Evolutionary conservation across 2,888 invertebrate genomes (phyloP), one percentile per base, ranked within the genome.

Genomic region (Drosophila infuscata): DNA sequence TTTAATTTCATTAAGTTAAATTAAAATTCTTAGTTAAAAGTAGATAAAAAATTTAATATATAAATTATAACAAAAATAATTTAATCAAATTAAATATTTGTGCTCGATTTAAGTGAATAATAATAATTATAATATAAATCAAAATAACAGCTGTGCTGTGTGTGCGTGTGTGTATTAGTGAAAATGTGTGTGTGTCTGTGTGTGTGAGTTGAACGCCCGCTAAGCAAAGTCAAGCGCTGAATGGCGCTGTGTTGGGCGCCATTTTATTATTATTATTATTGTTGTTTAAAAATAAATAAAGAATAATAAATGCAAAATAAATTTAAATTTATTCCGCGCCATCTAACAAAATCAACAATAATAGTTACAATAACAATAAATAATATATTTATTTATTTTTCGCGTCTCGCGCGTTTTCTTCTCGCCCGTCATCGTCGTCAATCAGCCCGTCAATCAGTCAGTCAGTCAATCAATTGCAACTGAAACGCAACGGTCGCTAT

Each of bases 251-350:
- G 70, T 66, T 65, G 81, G 62, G 66, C 59, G 62, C 64, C 20
- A 25, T 25, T 25, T 7, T 15, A 20, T 32, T 1, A 41, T 17
- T 38, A 15, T 32, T 48, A 59, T 51, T 74, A 58, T 61, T 67
- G 63, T 62, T 75, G 77, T 57, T 68, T 72, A 74, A 83, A 74
- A 82, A 12, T 0, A 32, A 32, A 32, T 51, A 3, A 35, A 25
- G 5, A 36, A 36, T 25, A 65, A 46, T 46, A 46, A 46, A 46
- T 46, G 58, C 38, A 43, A 76, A 83, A 82, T 81, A 77, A 82
- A 87, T 84, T 79, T 68, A 73, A 79, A 87, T 87, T 82, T 79
- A 86, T 76, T 81, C 74, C 67, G 74, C 70, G 81, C 72, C 79
- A 62, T 69, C 46, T 15, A 84, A 76, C 69, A 74, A 79, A 79